Base-by-base conservation (phyloP, 2,113 vertebrate genomes). In the Maccullochella peelii region DNA sequence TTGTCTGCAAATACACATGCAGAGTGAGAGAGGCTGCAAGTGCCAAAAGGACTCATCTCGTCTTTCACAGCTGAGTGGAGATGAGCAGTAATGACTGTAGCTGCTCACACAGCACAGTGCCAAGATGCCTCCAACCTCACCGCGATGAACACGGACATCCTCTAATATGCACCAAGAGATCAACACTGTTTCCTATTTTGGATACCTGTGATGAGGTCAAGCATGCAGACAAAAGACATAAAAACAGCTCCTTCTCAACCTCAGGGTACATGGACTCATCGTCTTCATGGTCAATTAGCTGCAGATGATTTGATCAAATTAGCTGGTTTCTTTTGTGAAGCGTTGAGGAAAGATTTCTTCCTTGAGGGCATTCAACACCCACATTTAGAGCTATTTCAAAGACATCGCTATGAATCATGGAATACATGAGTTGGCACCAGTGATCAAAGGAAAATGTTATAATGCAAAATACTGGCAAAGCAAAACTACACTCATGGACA, bases 11-110 rank as follows among this genome's bases (percentile, higher is more conserved):
- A 68, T 42, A 79, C 82, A 65, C 66, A 74, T 84, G 57, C 54
- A 8, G 9, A 47, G 30, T 50, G 25, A 23, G 21, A 44, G 27
- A 78, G 38, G 74, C 49, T 50, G 57, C 30, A 20, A 70, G 79
- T 1, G 0, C 40, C 90, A 93, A 79, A 71, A 69, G 85, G 85
- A 85, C 89, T 95, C 94, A 91, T 88, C 74, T 90, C 76, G 68
- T 90, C 89, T 94, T 86, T 83, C 80, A 86, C 47, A 82, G 87
- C 83, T 33, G 84, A 90, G 69, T 75, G 73, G 78, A 86, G 74
- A 88, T 33, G 82, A 89, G 83, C 74, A 57, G 47, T 84, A 86
- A 85, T 82, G 76, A 88, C 77, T 85, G 77, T 50, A 83, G 78
- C 79, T 71, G 69, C 44, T 87, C 75, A 47, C 54, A 33, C 55